Conservation (phyloP, 2,797 vertebrate genomes). For the Epinephelus coioides region DNA sequence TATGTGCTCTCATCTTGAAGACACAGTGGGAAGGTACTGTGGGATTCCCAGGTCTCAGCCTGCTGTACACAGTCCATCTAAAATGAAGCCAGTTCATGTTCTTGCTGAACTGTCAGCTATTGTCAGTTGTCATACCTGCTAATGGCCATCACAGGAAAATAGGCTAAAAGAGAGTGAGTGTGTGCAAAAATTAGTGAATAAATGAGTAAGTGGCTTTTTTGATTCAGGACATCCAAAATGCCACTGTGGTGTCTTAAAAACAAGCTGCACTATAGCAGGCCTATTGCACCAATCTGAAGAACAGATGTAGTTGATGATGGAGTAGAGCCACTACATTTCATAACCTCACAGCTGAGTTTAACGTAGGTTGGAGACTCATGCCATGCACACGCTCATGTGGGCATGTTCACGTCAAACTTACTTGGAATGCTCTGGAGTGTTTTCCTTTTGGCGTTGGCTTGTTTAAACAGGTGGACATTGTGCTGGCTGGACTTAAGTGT, state of each 20-base stretch:
- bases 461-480: conserved; percentile 38
- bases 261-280: background rate
- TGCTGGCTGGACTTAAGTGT: conserved; percentile 21
- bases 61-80: conserved; percentile 10
- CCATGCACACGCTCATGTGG: background rate
- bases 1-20: conserved; percentile 26
- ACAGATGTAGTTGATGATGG: background rate
- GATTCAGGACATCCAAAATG: background rate
- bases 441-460: conserved; percentile 22
- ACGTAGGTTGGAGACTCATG: background rate
- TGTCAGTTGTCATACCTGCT: background rate
- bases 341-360: background rate
- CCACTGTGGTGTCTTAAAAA: background rate
- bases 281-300: background rate
- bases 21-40: conserved; percentile 22
- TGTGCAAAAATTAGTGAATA: background rate
- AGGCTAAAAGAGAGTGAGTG: background rate
- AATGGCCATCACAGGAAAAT: background rate
- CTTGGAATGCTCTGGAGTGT: conserved; percentile 8
- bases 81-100: background rate
- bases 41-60: conserved; percentile 6
- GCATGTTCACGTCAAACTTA: background rate
- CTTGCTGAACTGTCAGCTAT: background rate
- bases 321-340: background rate
- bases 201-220: background rate